phyloP scores from a whole-genome alignment of 2,113 vertebrate genomes.

The Gallinago media region DNA sequence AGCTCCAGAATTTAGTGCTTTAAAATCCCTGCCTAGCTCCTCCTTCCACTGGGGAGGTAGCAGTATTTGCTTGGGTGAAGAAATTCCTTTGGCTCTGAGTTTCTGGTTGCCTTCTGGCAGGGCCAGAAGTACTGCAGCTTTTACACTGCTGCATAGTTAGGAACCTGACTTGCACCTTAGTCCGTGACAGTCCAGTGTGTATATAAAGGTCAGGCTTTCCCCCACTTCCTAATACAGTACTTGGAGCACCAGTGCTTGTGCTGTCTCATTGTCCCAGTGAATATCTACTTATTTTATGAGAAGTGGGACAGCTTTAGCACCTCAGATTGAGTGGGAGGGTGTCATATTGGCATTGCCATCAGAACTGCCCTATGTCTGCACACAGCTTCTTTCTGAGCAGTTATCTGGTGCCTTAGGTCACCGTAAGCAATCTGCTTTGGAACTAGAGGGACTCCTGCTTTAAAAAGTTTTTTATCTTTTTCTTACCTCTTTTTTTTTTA shows the following conservation, averaged over 20 bases:
- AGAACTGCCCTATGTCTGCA: background rate
- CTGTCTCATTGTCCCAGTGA: background rate
- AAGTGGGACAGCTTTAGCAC: background rate
- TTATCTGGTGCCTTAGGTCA: background rate
- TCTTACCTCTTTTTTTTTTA: background rate
- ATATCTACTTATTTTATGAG: background rate
- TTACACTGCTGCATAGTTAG: background rate
- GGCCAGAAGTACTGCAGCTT: background rate
- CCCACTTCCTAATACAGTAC: background rate
- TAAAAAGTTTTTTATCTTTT: background rate
- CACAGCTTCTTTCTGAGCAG: background rate
- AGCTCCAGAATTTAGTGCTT: background rate
- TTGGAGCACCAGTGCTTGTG: background rate
- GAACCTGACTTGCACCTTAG: background rate
- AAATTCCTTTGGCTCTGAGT: background rate
- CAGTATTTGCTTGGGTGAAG: background rate
- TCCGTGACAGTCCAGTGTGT: rapidly evolving
- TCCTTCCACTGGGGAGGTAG: background rate
- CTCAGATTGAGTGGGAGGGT: background rate
- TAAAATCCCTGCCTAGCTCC: background rate
- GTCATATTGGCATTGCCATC: too few relatives aligned
- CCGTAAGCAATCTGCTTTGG: background rate
- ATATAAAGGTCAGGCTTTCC: background rate
- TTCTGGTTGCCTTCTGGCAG: background rate
- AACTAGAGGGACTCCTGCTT: background rate